phyloP scores from a whole-genome alignment of 2,797 vertebrate genomes.

The Neosilurus hyrtlii region DNA sequence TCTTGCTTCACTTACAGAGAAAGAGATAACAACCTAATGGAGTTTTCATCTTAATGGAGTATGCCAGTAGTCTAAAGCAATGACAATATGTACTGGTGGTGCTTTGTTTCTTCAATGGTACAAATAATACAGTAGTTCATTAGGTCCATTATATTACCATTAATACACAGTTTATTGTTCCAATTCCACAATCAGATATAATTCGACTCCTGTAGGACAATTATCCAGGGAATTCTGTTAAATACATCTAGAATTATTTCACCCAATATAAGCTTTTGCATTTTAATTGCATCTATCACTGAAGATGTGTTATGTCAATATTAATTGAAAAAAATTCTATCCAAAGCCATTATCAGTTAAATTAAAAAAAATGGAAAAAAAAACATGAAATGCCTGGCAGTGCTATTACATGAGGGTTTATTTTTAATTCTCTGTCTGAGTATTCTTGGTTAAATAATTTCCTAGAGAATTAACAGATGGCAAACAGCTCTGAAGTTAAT shows the following conservation, averaged over 20 bases:
- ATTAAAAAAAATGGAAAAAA: neutral
- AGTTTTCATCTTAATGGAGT: neutral
- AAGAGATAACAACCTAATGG: neutral
- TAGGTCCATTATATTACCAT: neutral
- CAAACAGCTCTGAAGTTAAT: slow-evolving; percentile 14
- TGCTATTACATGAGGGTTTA: neutral
- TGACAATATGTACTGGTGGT: neutral
- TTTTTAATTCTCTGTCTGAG: slow-evolving; percentile 6
- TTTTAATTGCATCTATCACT: slow-evolving; percentile 3
- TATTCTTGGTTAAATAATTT: slow-evolving; percentile 19
- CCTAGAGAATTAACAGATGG: slow-evolving; percentile 15
- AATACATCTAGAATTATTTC: no score
- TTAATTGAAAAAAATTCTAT: neutral
- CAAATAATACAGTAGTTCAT: neutral
- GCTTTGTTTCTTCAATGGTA: neutral
- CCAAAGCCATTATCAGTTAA: neutral
- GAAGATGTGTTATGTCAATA: neutral
- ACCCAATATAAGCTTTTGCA: no score
- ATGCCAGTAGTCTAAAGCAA: neutral
- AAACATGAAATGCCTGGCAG: slow-evolving; percentile 9
- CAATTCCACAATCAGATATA: neutral
- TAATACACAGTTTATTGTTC: neutral
- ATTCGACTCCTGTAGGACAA: neutral
- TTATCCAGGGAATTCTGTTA: neutral
- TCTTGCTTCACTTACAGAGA: neutral